Evolutionary conservation across 1,140 invertebrate genomes (phyloP).

Genomic region (Arion vulgaris): DNA sequence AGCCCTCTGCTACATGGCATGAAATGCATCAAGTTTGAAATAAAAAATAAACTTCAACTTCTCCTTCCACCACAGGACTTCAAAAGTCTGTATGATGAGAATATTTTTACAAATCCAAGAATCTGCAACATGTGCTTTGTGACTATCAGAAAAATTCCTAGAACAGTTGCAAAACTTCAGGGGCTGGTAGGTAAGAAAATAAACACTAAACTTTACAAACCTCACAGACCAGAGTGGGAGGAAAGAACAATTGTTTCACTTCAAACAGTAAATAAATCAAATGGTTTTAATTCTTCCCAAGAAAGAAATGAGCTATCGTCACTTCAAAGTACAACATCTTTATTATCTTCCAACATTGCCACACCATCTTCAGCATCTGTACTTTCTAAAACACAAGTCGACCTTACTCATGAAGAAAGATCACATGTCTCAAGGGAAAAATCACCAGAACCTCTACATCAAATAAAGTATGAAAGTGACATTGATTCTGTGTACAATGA

Average conservation of each 20-base stretch:
- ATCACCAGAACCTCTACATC: not conserved
- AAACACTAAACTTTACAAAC: conserved; percentile 20
- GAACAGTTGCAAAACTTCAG: not conserved
- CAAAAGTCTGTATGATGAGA: conserved; percentile 2
- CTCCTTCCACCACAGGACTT: conserved; percentile 20
- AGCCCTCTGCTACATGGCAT: conserved; percentile 24
- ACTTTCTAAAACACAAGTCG: not conserved
- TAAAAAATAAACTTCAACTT: conserved; percentile 13
- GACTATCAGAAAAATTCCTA: conserved; percentile 11
- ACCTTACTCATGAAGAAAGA: not conserved
- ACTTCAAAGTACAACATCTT: not conserved
- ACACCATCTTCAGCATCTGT: not conserved
- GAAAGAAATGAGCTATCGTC: not conserved
- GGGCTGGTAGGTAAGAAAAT: conserved; percentile 8
- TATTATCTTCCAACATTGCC: not conserved
- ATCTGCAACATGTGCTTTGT: conserved; percentile 20
- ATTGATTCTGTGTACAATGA: not conserved
- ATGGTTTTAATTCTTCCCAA: not conserved
- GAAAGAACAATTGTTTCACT: not conserved
- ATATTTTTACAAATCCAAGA: conserved; percentile 11
- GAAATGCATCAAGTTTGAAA: conserved; percentile 19
- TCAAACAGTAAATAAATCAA: not conserved
- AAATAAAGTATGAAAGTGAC: not conserved
- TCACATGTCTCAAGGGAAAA: not conserved
- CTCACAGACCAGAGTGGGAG: conserved; percentile 1